Evolutionary conservation across 2,888 invertebrate species (phyloP), one percentile per base, ranked within the genome.

Genomic region (Rambutsinella grinnellia): DNA sequence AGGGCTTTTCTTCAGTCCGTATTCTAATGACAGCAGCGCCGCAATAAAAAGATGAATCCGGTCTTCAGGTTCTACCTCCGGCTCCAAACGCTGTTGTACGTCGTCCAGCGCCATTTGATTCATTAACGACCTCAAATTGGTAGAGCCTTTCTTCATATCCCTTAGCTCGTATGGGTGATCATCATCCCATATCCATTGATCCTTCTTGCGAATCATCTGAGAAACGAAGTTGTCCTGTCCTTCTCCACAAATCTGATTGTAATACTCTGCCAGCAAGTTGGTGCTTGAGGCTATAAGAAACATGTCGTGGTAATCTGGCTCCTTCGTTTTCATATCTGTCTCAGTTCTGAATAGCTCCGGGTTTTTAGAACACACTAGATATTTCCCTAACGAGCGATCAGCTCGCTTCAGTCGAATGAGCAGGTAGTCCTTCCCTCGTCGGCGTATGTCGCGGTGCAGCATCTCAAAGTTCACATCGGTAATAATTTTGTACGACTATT

Each of bases 1-100:
- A 0, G 94, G 93, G 84, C 95, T 96, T 83, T 91, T 90, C 61
- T 90, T 89, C 27, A 94, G 88, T 36, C 93, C 91, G 85, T 91
- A 89, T 85, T 95, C 94, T 78, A 96, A 87, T 17, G 94, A 87
- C 36, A 69, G 58, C 1, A 65, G 69, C n/a, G 57, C 19, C n/a
- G 21, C 27, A 15, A 66, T 23, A 1, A 93, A 17, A 5, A 36
- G 13, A 36, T 8, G 13, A 13, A 36, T 36, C 6, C 36, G 5
- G 6, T 36, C 36, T 36, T 36, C 13, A 13, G 6, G 6, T 8
- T 13, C 13, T 13, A 36, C 6, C 36, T 36, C 6, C 5, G 6
- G 5, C 6, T 36, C 36, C 36, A 36, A 5, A 36, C 13, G 6
- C 36, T 36, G 36, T 5, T 5, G 6, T 8, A 36, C 36, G 36